Evolutionary conservation across 1,140 invertebrate species (phyloP).

Genomic region (Archivesica marissinica): DNA sequence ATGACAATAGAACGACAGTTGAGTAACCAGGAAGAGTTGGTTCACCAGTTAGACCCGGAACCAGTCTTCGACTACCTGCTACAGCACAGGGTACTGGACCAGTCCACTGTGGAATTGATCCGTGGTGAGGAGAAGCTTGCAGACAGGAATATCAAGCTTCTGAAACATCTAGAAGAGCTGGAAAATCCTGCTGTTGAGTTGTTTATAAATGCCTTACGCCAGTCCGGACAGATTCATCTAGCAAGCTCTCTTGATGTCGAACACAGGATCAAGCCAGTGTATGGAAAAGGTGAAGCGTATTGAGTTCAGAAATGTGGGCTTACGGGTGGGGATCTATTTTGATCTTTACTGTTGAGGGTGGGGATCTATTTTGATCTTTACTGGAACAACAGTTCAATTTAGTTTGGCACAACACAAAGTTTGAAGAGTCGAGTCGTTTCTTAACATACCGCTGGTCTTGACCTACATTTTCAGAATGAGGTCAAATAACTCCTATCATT

Average conservation of each 20-base stretch:
- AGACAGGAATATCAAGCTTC: constrained; percentile 77
- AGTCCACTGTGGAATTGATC: constrained; percentile 68
- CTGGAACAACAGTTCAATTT: no score
- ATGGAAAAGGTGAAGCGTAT: constrained; percentile 77
- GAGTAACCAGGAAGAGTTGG: constrained; percentile 73
- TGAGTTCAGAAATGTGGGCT: no score
- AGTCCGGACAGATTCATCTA: constrained; percentile 80
- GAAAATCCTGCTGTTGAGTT: constrained; percentile 76
- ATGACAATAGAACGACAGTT: constrained; percentile 63
- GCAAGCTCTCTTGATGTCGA: constrained; percentile 79
- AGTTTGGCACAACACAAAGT: no score
- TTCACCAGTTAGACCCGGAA: constrained; percentile 80
- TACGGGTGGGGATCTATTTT: no score
- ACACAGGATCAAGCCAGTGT: constrained; percentile 79
- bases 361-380: no score
- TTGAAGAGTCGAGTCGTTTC: no score
- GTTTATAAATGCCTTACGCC: constrained; percentile 81
- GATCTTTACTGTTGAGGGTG: no score
- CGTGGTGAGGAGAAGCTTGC: constrained; percentile 65
- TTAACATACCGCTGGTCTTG: no score
- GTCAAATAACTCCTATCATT: no score
- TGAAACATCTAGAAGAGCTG: constrained; percentile 76
- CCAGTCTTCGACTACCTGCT: constrained; percentile 80
- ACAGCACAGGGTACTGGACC: constrained; percentile 80
- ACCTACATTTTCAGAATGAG: no score